Evolutionary conservation across 1,140 invertebrate genomes (phyloP).

Genomic region (Xylocopa sonorina): DNA sequence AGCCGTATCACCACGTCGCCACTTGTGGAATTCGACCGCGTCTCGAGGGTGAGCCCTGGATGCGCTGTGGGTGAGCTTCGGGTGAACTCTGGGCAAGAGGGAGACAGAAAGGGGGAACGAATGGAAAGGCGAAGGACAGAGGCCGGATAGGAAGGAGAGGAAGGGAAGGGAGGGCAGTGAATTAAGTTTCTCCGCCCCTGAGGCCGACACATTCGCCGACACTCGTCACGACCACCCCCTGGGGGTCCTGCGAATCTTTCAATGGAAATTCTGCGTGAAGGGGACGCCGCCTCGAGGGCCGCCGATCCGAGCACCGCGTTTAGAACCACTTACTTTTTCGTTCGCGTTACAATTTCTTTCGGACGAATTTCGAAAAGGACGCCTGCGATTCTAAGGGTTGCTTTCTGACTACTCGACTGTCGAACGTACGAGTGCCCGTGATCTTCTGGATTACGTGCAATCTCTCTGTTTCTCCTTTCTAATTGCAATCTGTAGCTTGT

Average conservation of each 20-base stretch:
- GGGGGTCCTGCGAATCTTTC: constrained; percentile 67
- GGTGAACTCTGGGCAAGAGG: neutral
- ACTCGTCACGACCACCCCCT: constrained; percentile 66
- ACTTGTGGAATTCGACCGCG: neutral
- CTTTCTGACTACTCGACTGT: too few species aligned
- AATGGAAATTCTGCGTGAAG: constrained; percentile 68
- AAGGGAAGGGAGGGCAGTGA: constrained; percentile 64
- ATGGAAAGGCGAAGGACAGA: constrained; percentile 18
- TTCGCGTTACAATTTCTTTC: neutral
- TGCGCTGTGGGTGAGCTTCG: neutral
- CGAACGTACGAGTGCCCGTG: too few species aligned
- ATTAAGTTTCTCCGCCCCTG: constrained; percentile 71
- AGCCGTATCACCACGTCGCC: too few species aligned
- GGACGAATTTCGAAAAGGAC: too few species aligned
- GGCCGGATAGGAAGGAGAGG: constrained; percentile 9
- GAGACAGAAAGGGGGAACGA: neutral
- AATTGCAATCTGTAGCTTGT: too few species aligned
- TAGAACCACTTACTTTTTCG: neutral
- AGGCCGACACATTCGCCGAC: constrained; percentile 72
- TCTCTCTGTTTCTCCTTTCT: too few species aligned
- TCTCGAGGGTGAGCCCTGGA: neutral
- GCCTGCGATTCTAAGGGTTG: too few species aligned
- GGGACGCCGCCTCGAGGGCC: constrained; percentile 65
- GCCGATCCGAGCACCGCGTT: neutral
- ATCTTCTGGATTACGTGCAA: too few species aligned